phyloP scores from a whole-genome alignment of 1,140 invertebrate species.

The Bathynomus jamesi region DNA sequence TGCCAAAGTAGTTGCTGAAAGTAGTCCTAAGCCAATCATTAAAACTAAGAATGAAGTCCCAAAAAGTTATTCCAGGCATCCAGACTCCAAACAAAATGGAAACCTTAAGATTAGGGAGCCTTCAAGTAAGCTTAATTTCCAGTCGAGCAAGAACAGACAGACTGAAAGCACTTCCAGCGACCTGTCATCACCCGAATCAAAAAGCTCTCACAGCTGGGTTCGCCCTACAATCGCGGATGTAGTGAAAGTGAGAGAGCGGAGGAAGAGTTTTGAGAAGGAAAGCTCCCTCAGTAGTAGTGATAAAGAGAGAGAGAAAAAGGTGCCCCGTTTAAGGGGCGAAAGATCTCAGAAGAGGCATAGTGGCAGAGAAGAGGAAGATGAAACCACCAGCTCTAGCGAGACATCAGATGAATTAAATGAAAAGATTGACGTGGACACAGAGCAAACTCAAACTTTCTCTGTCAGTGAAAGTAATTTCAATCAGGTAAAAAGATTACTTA shows the following conservation, averaged over 20 bases:
- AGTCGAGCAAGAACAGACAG: background rate
- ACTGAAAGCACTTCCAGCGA: constrained; percentile 1
- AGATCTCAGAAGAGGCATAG: background rate
- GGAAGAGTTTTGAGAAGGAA: constrained; percentile 31
- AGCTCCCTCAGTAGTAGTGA: constrained; percentile 19
- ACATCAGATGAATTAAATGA: constrained; percentile 33
- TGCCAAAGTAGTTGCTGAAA: background rate
- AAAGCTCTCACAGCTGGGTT: constrained; percentile 9
- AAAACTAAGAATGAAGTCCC: background rate
- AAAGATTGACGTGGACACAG: constrained; percentile 31
- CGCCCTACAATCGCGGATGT: constrained; percentile 35
- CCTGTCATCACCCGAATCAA: background rate
- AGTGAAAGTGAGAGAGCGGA: constrained; percentile 32
- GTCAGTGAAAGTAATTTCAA: constrained; percentile 33
- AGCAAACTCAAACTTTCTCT: constrained; percentile 34
- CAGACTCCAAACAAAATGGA: background rate
- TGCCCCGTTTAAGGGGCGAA: background rate
- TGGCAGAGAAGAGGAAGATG: background rate
- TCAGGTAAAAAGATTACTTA: too few species aligned
- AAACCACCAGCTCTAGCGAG: constrained; percentile 1
- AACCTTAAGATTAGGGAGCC: background rate
- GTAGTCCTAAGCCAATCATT: background rate
- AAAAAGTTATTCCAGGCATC: background rate
- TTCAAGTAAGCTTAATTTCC: background rate
- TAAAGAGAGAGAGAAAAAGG: constrained; percentile 13